These are phyloP conservation scores for Tetramorium simillimum DNA, from an alignment of 1,140 invertebrate species.

Conservation along the genomic window DNA sequence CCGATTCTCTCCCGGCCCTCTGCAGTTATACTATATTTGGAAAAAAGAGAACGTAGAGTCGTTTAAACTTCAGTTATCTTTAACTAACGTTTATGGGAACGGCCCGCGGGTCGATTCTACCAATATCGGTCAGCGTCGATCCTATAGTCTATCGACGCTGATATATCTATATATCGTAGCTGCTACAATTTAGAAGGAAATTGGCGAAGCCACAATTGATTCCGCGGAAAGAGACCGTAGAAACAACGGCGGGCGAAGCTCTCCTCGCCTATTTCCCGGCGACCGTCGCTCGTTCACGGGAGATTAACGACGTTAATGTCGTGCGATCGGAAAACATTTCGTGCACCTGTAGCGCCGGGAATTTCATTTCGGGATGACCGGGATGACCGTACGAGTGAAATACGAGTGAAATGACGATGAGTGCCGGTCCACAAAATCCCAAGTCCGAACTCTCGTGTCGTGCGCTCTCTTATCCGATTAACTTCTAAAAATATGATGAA, in stretches of 20 bases:
- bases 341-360: constrained; percentile 13
- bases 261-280: not conserved
- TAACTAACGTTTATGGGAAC: constrained; percentile 23
- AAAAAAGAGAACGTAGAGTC: not conserved
- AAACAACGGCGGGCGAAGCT: too few relatives aligned
- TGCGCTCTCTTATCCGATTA: not conserved
- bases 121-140: constrained; percentile 14
- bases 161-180: not conserved
- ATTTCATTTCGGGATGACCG: not conserved
- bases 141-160: not conserved
- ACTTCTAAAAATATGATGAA: constrained; percentile 10
- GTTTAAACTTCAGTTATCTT: constrained; percentile 9
- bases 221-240: not conserved
- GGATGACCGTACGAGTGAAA: not conserved
- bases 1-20: not conserved
- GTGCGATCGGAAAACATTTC: constrained; percentile 36
- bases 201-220: not conserved
- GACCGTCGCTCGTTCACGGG: not conserved
- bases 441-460: not conserved
- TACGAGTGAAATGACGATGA: not conserved
- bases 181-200: constrained; percentile 5
- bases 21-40: not conserved
- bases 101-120: constrained; percentile 26
- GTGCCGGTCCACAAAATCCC: not conserved
- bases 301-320: constrained; percentile 24